Percentiles rank a stretch among this genome's conserved stretches.
Evolutionary conservation across 2,113 vertebrate genomes (phyloP).

Genomic region (Nyctereutes procyonoides): DNA sequence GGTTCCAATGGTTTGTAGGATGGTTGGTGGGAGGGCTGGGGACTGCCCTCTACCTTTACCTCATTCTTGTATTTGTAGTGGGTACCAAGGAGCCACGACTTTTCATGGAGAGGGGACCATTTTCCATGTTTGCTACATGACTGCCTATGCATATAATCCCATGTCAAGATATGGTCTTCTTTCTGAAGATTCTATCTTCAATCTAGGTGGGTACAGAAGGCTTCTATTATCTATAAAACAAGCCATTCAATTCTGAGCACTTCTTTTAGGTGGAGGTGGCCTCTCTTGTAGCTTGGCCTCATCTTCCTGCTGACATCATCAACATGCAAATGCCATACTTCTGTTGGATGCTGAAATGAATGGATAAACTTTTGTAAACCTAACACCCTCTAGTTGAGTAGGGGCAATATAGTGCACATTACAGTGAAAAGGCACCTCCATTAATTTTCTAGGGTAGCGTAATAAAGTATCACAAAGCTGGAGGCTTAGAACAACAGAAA

Average conservation of each 20-base stretch:
- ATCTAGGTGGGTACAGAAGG: neutral
- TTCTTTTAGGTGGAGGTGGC: neutral
- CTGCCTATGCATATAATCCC: neutral
- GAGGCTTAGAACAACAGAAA: neutral
- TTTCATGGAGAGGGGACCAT: neutral
- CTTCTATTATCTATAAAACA: neutral
- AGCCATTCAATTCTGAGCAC: neutral
- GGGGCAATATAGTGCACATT: neutral
- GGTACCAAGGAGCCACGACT: neutral
- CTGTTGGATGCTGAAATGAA: neutral
- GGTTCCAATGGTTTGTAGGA: neutral
- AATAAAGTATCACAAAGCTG: neutral
- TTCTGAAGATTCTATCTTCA: neutral
- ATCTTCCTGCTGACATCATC: neutral
- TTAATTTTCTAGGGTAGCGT: neutral
- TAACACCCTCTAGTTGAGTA: neutral
- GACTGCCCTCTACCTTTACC: no score
- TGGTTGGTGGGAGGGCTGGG: neutral
- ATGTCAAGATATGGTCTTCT: neutral
- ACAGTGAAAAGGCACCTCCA: neutral
- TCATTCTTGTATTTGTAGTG: neutral
- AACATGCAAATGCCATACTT: neutral
- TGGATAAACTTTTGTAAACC: neutral
- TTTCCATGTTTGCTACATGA: neutral
- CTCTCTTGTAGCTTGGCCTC: neutral